phyloP scores from a whole-genome alignment of 1,140 invertebrate species.

The Orchesella cincta region DNA sequence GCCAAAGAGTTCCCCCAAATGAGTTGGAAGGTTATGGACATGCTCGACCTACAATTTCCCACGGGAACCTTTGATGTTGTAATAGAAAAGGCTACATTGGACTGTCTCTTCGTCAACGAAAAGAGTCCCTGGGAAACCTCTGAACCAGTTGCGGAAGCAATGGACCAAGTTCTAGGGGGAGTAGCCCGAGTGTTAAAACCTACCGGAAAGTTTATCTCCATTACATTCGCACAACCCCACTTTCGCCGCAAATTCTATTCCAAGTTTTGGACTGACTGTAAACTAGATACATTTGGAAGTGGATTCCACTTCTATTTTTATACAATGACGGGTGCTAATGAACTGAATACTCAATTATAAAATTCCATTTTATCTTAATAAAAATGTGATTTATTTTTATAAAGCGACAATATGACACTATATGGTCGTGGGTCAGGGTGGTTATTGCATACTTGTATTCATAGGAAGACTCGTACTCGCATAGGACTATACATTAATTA shows the following conservation, averaged over 20 bases:
- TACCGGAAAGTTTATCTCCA: constrained; percentile 59
- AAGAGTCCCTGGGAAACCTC: constrained; percentile 59
- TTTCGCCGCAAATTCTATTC: constrained; percentile 58
- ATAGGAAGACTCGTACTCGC: too few relatives aligned
- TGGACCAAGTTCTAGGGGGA: constrained; percentile 55
- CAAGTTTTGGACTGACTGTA: constrained; percentile 54
- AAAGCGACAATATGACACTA: background rate
- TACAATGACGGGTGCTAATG: constrained; percentile 48
- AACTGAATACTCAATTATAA: constrained; percentile 25
- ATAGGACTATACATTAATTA: too few relatives aligned
- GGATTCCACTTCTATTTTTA: constrained; percentile 61
- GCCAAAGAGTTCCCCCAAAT: constrained; percentile 50
- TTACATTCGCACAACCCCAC: constrained; percentile 61
- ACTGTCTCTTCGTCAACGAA: constrained; percentile 60
- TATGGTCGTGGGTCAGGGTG: background rate
- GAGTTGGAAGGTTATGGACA: constrained; percentile 58
- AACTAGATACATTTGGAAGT: constrained; percentile 55
- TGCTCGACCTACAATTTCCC: constrained; percentile 54
- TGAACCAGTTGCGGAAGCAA: constrained; percentile 51
- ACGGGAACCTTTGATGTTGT: constrained; percentile 59
- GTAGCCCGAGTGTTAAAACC: constrained; percentile 55
- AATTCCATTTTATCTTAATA: constrained; percentile 13
- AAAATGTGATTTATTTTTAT: constrained; percentile 3
- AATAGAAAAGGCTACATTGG: constrained; percentile 62
- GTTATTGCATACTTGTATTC: too few relatives aligned